Base-by-base conservation (phyloP, 2,888 invertebrate genomes). In the Drosophila bunnanda region DNA sequence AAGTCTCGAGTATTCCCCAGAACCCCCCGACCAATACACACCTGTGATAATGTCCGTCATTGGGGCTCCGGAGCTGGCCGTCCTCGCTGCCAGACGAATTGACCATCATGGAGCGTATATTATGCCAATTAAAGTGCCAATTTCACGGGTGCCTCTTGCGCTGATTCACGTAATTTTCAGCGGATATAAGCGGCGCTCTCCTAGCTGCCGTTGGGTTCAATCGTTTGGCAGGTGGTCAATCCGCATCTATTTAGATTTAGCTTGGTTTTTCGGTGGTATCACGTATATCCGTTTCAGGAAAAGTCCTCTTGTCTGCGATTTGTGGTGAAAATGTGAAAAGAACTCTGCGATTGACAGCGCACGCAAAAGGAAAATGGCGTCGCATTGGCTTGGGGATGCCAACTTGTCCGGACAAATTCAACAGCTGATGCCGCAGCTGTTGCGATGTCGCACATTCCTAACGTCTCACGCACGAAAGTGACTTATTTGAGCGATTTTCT, bases 21-120 rank as follows among this genome's bases (percentile, higher is more conserved):
- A 13, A 50, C 34, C 67, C 50, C 64, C 13, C 20, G 32, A 59
- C 41, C 32, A 50, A 80, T 90, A 92, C 92, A 88, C 89, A 92
- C 92, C 92, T 94, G 92, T 94, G 93, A 90, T 94, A 93, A 90
- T 93, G 84, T 70, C 90, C 90, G 79, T 92, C 93, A 70, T 94
- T 92, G 81, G 96, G 96, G 91, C 96, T 96, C 90, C 95, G 95
- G 91, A 97, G 93, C 94, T 97, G 97, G 79, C 97, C 97, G 93
- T 97, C 97, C 93, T 97, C 97, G 92, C 96, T 96, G 64, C 91
- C 92, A 61, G 92, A 92, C 75, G 91, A 91, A 77, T 91, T 90
- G 79, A 82, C 82, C 82, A 87, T 82, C 13, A 32, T 64, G 20
- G 30, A 36, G 55, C 54, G 17, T 28, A 5, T 41, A 15, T 41